phyloP scores from a whole-genome alignment of 2,888 invertebrate genomes.

The Lordiphosa andalusiaca region DNA sequence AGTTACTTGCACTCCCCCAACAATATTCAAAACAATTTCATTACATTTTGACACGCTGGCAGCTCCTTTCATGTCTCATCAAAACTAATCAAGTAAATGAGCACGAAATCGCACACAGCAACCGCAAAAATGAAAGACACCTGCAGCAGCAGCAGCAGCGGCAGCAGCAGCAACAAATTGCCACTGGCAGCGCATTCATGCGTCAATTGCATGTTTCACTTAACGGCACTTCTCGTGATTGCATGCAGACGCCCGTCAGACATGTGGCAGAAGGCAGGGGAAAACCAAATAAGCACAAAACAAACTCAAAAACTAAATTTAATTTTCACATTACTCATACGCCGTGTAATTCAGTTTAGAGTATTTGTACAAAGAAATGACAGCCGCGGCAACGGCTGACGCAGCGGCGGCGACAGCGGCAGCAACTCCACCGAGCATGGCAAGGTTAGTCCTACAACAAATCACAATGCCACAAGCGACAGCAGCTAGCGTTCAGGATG shows the following conservation, averaged over 20 bases:
- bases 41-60: constrained; percentile 63
- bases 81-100: constrained; percentile 75
- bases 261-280: neutral
- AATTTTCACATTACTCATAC: constrained; percentile 76
- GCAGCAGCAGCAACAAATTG: constrained; percentile 37
- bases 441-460: constrained; percentile 60
- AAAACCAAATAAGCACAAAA: constrained; percentile 65
- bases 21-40: constrained; percentile 45
- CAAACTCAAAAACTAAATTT: constrained; percentile 74
- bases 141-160: constrained; percentile 36
- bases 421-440: constrained; percentile 36
- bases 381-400: constrained; percentile 39
- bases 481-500: constrained; percentile 40
- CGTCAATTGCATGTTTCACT: constrained; percentile 75
- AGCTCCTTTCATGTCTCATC: constrained; percentile 72
- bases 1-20: constrained; percentile 18
- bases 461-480: constrained; percentile 53
- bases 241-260: constrained; percentile 49
- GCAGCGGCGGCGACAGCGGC: constrained; percentile 24
- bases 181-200: constrained; percentile 61
- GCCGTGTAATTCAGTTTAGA: constrained; percentile 77
- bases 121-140: constrained; percentile 63
- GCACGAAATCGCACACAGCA: constrained; percentile 64
- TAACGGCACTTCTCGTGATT: constrained; percentile 71
- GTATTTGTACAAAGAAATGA: constrained; percentile 78